Conservation (phyloP, 2,888 invertebrate species). For the Patella depressa region DNA sequence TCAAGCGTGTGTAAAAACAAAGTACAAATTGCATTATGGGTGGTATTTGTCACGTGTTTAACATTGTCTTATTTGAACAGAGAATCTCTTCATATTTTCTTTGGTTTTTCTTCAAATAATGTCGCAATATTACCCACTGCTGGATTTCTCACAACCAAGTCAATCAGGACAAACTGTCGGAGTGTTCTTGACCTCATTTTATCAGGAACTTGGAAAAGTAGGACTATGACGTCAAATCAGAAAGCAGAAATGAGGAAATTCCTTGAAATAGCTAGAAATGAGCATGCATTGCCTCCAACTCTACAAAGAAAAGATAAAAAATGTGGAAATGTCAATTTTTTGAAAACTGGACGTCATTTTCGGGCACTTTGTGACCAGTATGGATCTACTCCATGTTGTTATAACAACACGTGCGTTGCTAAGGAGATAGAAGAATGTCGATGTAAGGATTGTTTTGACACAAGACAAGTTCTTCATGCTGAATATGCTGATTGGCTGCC, state of each 20-base stretch:
- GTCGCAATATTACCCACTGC: too few relatives aligned
- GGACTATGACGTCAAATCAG: background rate
- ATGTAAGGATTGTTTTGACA: conserved; percentile 9
- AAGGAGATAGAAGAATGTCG: background rate
- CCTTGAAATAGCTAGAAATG: background rate
- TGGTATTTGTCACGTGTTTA: too few relatives aligned
- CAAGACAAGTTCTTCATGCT: background rate
- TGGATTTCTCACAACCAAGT: too few relatives aligned
- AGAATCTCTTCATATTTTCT: too few relatives aligned
- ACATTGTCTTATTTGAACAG: too few relatives aligned
- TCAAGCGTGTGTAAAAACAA: too few relatives aligned
- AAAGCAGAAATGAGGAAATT: background rate
- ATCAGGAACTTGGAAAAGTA: background rate
- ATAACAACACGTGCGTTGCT: background rate
- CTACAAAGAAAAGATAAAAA: background rate
- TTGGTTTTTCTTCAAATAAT: too few relatives aligned
- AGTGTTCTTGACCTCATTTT: background rate
- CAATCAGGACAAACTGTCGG: background rate
- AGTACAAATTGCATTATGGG: too few relatives aligned
- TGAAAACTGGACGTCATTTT: background rate
- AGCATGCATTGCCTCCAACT: background rate
- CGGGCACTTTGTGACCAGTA: background rate
- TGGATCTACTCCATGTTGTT: background rate
- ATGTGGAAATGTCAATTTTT: background rate
- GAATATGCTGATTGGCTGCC: background rate